Base-by-base conservation (phyloP, 2,797 vertebrate genomes). In the Oreortyx pictus region DNA sequence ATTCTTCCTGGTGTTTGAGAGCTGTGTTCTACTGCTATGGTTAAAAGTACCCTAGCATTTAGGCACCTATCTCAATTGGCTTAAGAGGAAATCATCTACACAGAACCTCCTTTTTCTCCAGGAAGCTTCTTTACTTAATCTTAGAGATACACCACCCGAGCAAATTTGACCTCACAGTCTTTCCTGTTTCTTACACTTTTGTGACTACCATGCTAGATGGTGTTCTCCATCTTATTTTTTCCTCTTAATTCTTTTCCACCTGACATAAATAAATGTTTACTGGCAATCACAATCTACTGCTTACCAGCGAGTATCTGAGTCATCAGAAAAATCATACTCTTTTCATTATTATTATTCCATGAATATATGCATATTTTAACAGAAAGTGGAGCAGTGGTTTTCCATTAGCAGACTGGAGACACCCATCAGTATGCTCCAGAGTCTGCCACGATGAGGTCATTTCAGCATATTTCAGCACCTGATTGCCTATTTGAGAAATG, bases 371-470 rank as follows among this genome's bases (percentile, higher is more conserved):
- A 2, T 37, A 3, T 71, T 77, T 80, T 52, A 91, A 9, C 29
- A 17, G 0, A 0, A 44, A 71, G 22, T 14, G 4, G 18, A 87
- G 14, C 49, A 52, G 44, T 7, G 12, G 7, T 46, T 87, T 64
- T 35, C 60, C 80, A 49, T 20, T 64, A 10, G 56, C 3, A 31
- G 68, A 27, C 14, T 47, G 14, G 22, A 56, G 9, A 33, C 39
- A 77, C 52, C 64, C 39, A 25, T 74, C 72, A 91, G 54, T 37
- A 43, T 41, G 33, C 27, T 29, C 39, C 13, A 31, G 70, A 86
- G 59, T 11, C 54, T 86, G 85, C 60, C 59, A n/a, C n/a, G 10
- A 44, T 27, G 44, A 89, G 91, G 88, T 89, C 89, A 88, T 31
- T 50, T 33, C 76, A 86, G 73, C 20, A 3, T 5, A 61, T 83